phyloP scores from a whole-genome alignment of 2,113 vertebrate species.

The Hypomesus transpacificus region DNA sequence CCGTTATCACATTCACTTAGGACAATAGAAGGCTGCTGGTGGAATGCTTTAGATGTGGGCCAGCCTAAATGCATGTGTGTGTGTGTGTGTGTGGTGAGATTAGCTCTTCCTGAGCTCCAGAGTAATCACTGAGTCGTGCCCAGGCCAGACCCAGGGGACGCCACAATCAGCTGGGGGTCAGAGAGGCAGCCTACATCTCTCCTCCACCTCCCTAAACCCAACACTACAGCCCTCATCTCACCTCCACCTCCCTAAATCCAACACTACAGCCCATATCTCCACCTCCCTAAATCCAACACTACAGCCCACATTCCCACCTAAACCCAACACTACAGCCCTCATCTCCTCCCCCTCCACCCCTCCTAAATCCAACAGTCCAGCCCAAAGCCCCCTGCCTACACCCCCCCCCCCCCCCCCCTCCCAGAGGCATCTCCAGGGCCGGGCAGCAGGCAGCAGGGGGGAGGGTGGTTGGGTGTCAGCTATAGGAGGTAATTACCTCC shows the following conservation, averaged over 20 bases:
- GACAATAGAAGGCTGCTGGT: background rate
- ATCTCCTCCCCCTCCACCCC: background rate
- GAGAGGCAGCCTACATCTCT: constrained; percentile 16
- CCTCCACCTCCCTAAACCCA: constrained; percentile 7
- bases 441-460: constrained; percentile 13
- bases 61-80: background rate
- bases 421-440: background rate
- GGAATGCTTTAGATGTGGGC: constrained; percentile 10
- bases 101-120: constrained; percentile 28
- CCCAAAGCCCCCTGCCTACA: background rate
- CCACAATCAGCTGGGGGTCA: constrained; percentile 41
- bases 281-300: background rate
- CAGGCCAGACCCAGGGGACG: constrained; percentile 24
- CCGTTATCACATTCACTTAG: constrained; percentile 1
- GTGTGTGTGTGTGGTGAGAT: constrained; percentile 5
- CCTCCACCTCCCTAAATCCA: background rate
- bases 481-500: constrained; percentile 42
- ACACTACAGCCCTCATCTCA: background rate
- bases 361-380: background rate
- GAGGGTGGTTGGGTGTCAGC: constrained; percentile 16
- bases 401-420: background rate
- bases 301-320: constrained; percentile 11
- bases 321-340: too few relatives aligned
- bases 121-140: constrained; percentile 11
- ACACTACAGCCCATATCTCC: constrained; percentile 7